Base-by-base conservation (phyloP, 2,888 invertebrate genomes). In the Carterocephalus palaemon region DNA sequence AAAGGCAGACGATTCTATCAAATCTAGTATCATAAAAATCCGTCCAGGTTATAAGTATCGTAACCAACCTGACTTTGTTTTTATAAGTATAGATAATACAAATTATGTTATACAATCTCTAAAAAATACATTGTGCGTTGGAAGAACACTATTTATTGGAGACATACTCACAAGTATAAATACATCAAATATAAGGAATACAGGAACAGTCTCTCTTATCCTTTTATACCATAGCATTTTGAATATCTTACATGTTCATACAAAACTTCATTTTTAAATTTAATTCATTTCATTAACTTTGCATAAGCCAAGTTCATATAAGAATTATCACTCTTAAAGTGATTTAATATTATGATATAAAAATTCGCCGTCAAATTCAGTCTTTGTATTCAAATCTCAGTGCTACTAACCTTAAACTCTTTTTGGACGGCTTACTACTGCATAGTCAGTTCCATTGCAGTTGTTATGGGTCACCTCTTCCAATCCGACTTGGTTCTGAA, bases 341-440 rank as follows among this genome's bases (percentile, higher is more conserved):
- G 12, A 10, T n/a, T 37, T 28, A 8, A 8, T n/a, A 24, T 23
- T 39, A 46, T 40, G 56, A 60, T 54, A 15, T 54, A 33, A 34
- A n/a, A 45, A 42, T 47, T 40, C 40, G 58, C 57, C 61, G 51
- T 41, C 54, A 69, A 63, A 62, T 65, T 69, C 70, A 68, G 67
- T 71, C 69, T 71, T 77, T 74, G 39, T 56, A 62, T 62, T 47
- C 34, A 34, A 54, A 49, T 52, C 43, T 54, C 32, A 34, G 32
- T 10, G n/a, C 34, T 39, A 17, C 12, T 46, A 20, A 51, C 41
- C 46, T 77, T 89, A 94, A 75, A 95, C 94, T 81, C 92, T 89
- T 89, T 95, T 95, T 66, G 94, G 92, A 78, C 95, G 95, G 70
- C 94, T 94, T 46, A 95, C 92, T 64, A 94, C 89, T 50, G 95